These are phyloP conservation scores for Oreochromis mossambicus DNA, from an alignment of 2,797 vertebrate genomes.

Conservation along the genomic window DNA sequence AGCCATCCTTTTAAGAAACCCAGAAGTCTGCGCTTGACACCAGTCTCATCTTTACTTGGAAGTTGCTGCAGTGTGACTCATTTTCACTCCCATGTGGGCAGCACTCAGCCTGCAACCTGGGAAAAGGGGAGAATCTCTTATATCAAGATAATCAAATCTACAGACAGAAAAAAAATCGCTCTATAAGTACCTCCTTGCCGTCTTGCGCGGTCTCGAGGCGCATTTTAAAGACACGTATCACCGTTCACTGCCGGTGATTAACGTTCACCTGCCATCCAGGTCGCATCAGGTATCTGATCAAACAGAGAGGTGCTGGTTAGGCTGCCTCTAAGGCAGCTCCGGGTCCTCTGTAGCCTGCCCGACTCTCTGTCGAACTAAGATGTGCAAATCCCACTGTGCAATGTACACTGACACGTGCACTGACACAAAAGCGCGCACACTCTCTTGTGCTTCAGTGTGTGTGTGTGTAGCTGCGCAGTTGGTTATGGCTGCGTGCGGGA, in stretches of 20 bases:
- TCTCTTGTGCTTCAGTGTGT: neutral
- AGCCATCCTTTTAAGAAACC: neutral
- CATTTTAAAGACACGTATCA: neutral
- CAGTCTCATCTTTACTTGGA: slow-evolving; percentile 41
- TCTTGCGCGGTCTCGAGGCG: neutral
- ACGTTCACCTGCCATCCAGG: neutral
- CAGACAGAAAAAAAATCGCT: neutral
- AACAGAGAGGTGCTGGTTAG: neutral
- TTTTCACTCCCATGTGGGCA: slow-evolving; percentile 71
- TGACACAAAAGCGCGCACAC: neutral
- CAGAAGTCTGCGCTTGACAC: neutral
- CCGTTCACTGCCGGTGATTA: neutral
- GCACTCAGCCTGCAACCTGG: slow-evolving; percentile 36
- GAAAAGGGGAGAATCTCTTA: neutral
- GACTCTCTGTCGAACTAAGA: neutral
- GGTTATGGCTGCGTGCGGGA: neutral
- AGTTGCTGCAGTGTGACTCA: slow-evolving; percentile 85
- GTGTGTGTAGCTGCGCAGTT: neutral
- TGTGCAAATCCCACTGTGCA: slow-evolving; percentile 16
- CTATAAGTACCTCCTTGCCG: neutral
- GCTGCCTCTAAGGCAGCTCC: neutral
- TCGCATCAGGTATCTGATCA: neutral
- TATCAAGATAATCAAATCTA: neutral
- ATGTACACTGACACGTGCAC: slow-evolving; percentile 5
- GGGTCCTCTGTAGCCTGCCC: neutral